Evolutionary conservation across 2,113 vertebrate genomes (phyloP).

Genomic region (Saiga tatarica): DNA sequence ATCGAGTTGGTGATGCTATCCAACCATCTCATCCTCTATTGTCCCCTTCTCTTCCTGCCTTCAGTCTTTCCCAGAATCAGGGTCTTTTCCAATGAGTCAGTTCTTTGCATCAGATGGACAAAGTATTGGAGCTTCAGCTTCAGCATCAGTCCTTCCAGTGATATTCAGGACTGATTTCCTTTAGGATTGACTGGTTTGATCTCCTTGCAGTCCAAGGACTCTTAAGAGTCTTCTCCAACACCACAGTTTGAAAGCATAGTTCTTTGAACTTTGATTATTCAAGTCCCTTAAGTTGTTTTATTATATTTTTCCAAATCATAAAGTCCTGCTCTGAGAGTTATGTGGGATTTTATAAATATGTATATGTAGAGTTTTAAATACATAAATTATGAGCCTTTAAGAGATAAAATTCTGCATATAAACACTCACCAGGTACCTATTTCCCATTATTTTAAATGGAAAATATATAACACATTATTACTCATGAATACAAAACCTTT

Average conservation of each 20-base stretch:
- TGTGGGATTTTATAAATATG: not conserved
- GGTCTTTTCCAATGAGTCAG: not conserved
- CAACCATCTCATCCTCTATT: not conserved
- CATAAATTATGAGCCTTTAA: not conserved
- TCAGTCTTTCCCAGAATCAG: not conserved
- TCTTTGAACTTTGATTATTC: not conserved
- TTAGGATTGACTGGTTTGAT: not conserved
- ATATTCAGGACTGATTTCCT: not conserved
- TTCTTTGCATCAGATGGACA: not conserved
- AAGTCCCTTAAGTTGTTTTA: not conserved
- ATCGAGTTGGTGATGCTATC: not conserved
- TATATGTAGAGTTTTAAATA: not conserved
- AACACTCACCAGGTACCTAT: not conserved
- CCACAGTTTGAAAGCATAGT: not conserved
- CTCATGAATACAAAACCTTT: not conserved
- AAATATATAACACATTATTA: not conserved
- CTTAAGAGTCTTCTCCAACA: not conserved
- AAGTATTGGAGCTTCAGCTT: not conserved
- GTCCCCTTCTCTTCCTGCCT: not conserved
- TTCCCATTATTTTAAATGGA: not conserved
- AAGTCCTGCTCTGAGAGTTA: not conserved
- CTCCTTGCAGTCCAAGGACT: not conserved
- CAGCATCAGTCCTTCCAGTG: not conserved
- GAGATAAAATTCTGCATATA: not conserved
- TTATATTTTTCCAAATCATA: not conserved